Percentiles rank a stretch among this genome's conserved stretches.
These are phyloP conservation scores for Emys orbicularis DNA, from an alignment of 2,797 vertebrate species.

Conservation along the genomic window DNA sequence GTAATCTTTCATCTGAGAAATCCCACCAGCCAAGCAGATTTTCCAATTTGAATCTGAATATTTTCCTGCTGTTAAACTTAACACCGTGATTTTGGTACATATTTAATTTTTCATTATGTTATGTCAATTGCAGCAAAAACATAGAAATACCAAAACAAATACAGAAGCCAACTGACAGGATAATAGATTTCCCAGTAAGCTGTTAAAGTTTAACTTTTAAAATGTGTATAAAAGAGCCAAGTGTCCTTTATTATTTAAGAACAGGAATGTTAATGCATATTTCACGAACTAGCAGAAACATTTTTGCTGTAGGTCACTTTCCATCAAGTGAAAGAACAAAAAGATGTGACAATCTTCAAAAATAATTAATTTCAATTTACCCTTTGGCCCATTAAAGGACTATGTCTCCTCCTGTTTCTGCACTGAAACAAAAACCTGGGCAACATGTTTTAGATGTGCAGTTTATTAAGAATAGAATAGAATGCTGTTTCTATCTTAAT, in stretches of 20 bases:
- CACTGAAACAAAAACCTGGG: not conserved
- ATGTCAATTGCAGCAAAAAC: not conserved
- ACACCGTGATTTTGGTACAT: not conserved
- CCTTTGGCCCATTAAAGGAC: not conserved
- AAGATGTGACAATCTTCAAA: not conserved
- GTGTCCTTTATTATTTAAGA: not conserved
- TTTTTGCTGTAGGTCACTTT: not conserved
- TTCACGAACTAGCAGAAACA: not conserved
- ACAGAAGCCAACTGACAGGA: not conserved
- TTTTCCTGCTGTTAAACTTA: not conserved
- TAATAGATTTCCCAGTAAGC: not conserved
- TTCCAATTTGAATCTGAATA: not conserved
- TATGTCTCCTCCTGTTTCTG: not conserved
- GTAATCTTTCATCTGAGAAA: not conserved
- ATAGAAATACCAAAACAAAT: not conserved
- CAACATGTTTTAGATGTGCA: not conserved
- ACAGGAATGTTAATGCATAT: not conserved
- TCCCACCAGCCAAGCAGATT: not conserved
- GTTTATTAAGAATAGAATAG: conserved; percentile 12
- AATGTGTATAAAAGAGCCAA: accelerated
- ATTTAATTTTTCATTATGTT: not conserved
- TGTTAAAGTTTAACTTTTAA: not conserved
- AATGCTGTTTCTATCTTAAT: conserved; percentile 11
- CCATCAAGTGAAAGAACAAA: not conserved
- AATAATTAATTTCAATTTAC: conserved; percentile 1